These are phyloP conservation scores for Petrophora chlorosata DNA, from an alignment of 2,888 invertebrate species.

Conservation along the genomic window DNA sequence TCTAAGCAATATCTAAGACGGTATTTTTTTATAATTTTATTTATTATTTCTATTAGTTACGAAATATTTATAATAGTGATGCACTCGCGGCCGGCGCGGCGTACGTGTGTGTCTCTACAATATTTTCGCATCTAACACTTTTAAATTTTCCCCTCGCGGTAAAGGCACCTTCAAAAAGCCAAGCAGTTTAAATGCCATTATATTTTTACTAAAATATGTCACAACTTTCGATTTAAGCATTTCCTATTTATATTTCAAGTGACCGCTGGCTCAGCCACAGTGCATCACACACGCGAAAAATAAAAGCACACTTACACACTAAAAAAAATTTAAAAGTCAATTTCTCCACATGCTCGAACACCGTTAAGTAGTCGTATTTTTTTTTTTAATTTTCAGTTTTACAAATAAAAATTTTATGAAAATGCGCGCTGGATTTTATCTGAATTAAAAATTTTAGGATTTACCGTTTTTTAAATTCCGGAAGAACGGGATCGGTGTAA, in stretches of 20 bases:
- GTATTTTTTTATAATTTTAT: conserved; percentile 33
- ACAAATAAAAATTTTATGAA: conserved; percentile 10
- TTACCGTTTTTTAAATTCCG: not conserved
- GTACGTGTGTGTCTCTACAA: not conserved
- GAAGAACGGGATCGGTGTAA: not conserved
- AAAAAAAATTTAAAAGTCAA: conserved; percentile 57
- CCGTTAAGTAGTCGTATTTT: conserved; percentile 7
- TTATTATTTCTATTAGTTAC: conserved; percentile 34
- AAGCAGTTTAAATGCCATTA: conserved; percentile 11
- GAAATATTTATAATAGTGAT: conserved; percentile 31
- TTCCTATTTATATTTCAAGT: not conserved
- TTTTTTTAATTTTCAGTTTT: conserved; percentile 25
- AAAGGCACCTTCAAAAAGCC: conserved; percentile 12
- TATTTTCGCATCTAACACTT: not conserved
- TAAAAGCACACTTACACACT: conserved; percentile 74
- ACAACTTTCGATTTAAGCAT: not conserved
- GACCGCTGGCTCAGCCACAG: not conserved
- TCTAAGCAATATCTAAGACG: conserved; percentile 35
- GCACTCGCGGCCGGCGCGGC: conserved; percentile 16
- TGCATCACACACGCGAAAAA: conserved; percentile 43
- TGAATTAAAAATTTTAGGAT: conserved; percentile 4
- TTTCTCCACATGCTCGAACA: conserved; percentile 39
- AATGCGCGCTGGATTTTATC: conserved; percentile 17
- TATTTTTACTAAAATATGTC: not conserved
- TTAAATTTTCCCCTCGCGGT: not conserved